phyloP scores from a whole-genome alignment of 23 tunicate species.

The Clavelina lepadiformis region DNA sequence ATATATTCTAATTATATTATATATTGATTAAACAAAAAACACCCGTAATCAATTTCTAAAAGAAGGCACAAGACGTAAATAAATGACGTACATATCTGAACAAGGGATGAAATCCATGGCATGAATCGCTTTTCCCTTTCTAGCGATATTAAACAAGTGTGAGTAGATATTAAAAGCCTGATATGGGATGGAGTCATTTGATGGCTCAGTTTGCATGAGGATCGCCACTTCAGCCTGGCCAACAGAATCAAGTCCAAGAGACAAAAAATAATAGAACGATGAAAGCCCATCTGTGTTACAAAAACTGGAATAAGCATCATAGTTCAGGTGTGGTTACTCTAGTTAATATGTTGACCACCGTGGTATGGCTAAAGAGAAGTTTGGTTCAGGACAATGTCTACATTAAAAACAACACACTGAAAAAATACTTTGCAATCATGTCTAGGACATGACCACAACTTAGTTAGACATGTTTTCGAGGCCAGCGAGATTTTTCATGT shows the following conservation, averaged over 20 bases:
- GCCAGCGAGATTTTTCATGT: no score
- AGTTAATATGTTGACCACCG: not conserved
- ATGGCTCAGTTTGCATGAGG: conserved; percentile 21
- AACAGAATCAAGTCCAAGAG: conserved; percentile 67
- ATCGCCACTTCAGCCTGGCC: conserved; percentile 83
- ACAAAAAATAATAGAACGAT: conserved; percentile 54
- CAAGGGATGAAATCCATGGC: conserved; percentile 52
- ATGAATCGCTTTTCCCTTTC: conserved; percentile 79
- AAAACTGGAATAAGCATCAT: no score
- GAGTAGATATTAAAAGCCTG: conserved; percentile 60
- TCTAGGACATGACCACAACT: no score
- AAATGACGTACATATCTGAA: conserved; percentile 56
- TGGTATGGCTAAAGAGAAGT: not conserved
- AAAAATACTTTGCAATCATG: no score
- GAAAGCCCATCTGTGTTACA: conserved; percentile 32
- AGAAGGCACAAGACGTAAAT: no score
- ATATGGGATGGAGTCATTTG: conserved; percentile 15
- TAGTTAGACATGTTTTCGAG: no score
- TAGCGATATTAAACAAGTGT: conserved; percentile 44
- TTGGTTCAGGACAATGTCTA: no score
- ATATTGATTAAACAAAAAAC: no score
- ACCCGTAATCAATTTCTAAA: no score
- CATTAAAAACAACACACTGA: no score
- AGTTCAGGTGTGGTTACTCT: no score
- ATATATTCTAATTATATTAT: no score